phyloP scores from a whole-genome alignment of 1,140 invertebrate genomes.

The Lordiphosa clarofinis region DNA sequence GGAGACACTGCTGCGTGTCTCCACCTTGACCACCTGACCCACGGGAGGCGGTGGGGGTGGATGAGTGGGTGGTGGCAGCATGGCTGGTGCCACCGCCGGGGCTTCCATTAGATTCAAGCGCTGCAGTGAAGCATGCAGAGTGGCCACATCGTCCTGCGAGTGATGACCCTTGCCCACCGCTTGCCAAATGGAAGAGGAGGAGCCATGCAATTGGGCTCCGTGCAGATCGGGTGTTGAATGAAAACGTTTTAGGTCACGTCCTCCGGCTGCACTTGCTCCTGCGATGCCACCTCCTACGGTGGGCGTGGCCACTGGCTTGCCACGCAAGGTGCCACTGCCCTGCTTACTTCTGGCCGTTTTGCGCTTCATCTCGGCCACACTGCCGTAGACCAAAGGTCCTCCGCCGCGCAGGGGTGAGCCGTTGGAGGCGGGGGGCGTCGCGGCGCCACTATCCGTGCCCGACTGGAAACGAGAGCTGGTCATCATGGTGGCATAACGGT shows the following conservation, averaged over 20 bases:
- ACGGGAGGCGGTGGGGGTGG: conserved; percentile 86
- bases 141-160: conserved; percentile 88
- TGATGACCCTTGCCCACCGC: conserved; percentile 82
- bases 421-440: conserved; percentile 81
- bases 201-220: conserved; percentile 56
- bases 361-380: conserved; percentile 96
- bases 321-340: conserved; percentile 70
- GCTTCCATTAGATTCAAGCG: conserved; percentile 58
- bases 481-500: conserved; percentile 83
- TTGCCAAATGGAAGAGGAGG: conserved; percentile 76
- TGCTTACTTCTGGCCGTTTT: conserved; percentile 80
- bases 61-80: conserved; percentile 85
- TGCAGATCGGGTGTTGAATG: conserved; percentile 92
- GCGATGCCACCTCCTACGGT: conserved; percentile 39
- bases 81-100: conserved; percentile 6
- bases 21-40: conserved; percentile 88
- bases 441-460: conserved; percentile 80
- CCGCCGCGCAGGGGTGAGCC: conserved; percentile 82
- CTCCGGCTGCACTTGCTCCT: conserved; percentile 27
- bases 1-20: conserved; percentile 80
- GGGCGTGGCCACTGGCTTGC: conserved; percentile 79
- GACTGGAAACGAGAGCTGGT: conserved; percentile 87
- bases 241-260: conserved; percentile 86
- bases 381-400: conserved; percentile 89
- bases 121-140: conserved; percentile 78